These are phyloP conservation scores for Microtus oregoni DNA, from an alignment of 2,113 vertebrate species.

Conservation along the genomic window DNA sequence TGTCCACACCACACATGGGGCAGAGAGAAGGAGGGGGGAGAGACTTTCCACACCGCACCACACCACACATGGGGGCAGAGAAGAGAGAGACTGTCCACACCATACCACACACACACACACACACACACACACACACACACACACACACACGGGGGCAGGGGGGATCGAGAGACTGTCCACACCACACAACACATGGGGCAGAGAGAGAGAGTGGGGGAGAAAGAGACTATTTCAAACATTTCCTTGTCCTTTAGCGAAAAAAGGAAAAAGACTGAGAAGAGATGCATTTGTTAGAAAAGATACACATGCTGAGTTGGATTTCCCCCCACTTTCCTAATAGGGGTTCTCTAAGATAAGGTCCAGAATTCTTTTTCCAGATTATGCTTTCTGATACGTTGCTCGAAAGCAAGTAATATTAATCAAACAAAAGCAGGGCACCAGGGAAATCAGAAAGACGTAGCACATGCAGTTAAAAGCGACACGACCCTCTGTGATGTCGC, in stretches of 20 bases:
- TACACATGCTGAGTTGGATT: not conserved
- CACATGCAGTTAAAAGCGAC: slow-evolving; percentile 98
- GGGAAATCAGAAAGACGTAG: slow-evolving; percentile 98
- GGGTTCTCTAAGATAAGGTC: slow-evolving; percentile 59
- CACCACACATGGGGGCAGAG: no score
- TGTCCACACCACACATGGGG: no score
- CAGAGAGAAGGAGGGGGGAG: no score
- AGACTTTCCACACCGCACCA: no score
- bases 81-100: not conserved
- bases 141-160: no score
- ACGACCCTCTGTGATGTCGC: slow-evolving; percentile 99
- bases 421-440: slow-evolving; percentile 90
- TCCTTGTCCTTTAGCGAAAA: not conserved
- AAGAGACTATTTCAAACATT: not conserved
- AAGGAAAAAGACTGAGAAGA: slow-evolving; percentile 35
- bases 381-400: slow-evolving; percentile 83
- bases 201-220: not conserved
- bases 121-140: no score
- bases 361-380: slow-evolving; percentile 83
- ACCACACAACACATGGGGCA: no score
- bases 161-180: no score
- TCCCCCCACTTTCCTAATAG: slow-evolving; percentile 19
- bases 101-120: not conserved
- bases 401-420: slow-evolving; percentile 89
- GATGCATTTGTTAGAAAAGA: slow-evolving; percentile 57